phyloP scores from a whole-genome alignment of 2,888 invertebrate species.

The Phlogophora meticulosa region DNA sequence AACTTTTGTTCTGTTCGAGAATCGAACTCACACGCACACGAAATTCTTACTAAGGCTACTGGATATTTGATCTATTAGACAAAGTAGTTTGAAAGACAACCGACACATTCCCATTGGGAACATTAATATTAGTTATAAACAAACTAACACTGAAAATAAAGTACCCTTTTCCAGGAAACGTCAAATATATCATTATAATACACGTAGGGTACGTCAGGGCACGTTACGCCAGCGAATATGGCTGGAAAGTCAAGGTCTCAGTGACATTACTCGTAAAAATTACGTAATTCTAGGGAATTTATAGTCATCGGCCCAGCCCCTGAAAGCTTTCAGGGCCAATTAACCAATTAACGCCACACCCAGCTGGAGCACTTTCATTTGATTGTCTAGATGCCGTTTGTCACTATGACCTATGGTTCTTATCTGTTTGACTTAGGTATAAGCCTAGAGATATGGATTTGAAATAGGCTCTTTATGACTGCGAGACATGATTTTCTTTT shows the following conservation, averaged over 20 bases:
- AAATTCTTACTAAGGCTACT: too few relatives aligned
- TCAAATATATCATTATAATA: constrained; percentile 20
- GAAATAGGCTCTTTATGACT: background rate
- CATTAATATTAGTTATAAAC: background rate
- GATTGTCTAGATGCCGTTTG: constrained; percentile 48
- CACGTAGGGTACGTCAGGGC: constrained; percentile 2
- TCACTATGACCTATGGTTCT: constrained; percentile 42
- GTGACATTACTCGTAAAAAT: constrained; percentile 53
- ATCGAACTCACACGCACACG: too few relatives aligned
- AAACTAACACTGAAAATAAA: constrained; percentile 8
- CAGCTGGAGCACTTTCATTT: constrained; percentile 50
- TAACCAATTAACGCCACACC: constrained; percentile 72
- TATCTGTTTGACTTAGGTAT: constrained; percentile 24
- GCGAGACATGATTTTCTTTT: background rate
- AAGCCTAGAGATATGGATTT: constrained; percentile 18
- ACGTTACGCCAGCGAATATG: constrained; percentile 19
- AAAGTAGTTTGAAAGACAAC: background rate
- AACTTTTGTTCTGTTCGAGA: too few relatives aligned
- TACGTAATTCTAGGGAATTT: constrained; percentile 68
- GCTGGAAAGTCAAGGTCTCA: constrained; percentile 61
- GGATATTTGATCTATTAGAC: too few relatives aligned
- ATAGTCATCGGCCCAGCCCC: constrained; percentile 61
- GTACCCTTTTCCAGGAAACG: constrained; percentile 42
- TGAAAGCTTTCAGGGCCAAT: constrained; percentile 75
- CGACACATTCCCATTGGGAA: background rate